phyloP scores from a whole-genome alignment of 2,113 vertebrate species.

The Mesitornis unicolor region DNA sequence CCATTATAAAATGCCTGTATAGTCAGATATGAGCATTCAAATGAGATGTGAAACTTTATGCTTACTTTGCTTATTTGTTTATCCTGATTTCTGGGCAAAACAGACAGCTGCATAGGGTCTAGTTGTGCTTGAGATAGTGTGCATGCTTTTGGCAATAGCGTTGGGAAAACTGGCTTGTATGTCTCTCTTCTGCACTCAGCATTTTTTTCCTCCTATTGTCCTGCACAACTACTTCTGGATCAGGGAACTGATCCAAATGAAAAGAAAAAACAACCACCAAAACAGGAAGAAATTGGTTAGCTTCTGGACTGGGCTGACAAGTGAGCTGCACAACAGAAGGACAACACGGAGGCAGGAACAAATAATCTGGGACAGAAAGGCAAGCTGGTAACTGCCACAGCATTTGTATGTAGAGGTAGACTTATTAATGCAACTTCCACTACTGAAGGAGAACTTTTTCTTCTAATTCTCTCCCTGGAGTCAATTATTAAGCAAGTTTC shows the following conservation, averaged over 20 bases:
- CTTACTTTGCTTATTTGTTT: neutral
- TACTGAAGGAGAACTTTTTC: neutral
- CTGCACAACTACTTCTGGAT: neutral
- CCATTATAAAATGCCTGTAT: neutral
- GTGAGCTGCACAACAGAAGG: neutral
- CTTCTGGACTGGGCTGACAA: neutral
- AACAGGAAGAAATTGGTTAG: neutral
- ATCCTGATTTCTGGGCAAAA: neutral
- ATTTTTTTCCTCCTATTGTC: neutral
- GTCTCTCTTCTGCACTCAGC: neutral
- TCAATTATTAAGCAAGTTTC: neutral
- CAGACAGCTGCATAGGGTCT: neutral
- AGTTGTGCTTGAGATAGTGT: neutral
- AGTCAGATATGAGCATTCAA: neutral
- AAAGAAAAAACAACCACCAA: neutral
- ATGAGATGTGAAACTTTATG: neutral
- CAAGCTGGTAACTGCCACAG: neutral
- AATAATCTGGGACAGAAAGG: neutral
- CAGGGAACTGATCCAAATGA: neutral
- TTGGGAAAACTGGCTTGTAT: neutral
- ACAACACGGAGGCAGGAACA: neutral
- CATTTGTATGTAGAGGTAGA: neutral
- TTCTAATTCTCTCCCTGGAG: neutral
- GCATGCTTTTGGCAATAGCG: neutral
- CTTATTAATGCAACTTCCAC: neutral